Evolutionary conservation across 2,797 vertebrate species (phyloP).

Genomic region (Lepus oiostolus): DNA sequence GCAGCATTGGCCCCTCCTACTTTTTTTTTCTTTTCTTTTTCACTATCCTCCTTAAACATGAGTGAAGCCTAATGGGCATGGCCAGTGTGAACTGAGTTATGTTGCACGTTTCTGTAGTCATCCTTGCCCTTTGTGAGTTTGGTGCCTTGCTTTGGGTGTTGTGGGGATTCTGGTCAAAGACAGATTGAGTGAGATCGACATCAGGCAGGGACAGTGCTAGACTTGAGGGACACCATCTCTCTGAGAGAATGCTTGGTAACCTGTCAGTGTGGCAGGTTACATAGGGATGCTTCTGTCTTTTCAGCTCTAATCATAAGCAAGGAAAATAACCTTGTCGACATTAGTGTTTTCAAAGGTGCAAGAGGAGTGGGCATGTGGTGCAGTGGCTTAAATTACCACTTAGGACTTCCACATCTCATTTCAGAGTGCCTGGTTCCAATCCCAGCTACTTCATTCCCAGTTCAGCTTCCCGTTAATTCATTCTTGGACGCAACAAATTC

Average conservation of each 20-base stretch:
- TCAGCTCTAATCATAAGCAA: neutral
- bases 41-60: neutral
- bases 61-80: neutral
- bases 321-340: neutral
- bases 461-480: too few species aligned
- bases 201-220: neutral
- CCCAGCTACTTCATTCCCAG: too few species aligned
- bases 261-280: neutral
- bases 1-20: neutral
- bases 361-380: neutral
- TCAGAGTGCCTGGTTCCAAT: too few species aligned
- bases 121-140: neutral
- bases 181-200: neutral
- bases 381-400: too few species aligned
- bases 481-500: too few species aligned
- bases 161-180: neutral
- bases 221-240: neutral
- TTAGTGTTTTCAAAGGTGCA: constrained; percentile 49
- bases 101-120: neutral
- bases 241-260: constrained; percentile 43
- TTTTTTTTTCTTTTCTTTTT: neutral
- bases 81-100: neutral
- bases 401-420: too few species aligned
- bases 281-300: neutral
- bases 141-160: neutral